phyloP scores from a whole-genome alignment of 2,113 vertebrate genomes.

The Mus pahari region DNA sequence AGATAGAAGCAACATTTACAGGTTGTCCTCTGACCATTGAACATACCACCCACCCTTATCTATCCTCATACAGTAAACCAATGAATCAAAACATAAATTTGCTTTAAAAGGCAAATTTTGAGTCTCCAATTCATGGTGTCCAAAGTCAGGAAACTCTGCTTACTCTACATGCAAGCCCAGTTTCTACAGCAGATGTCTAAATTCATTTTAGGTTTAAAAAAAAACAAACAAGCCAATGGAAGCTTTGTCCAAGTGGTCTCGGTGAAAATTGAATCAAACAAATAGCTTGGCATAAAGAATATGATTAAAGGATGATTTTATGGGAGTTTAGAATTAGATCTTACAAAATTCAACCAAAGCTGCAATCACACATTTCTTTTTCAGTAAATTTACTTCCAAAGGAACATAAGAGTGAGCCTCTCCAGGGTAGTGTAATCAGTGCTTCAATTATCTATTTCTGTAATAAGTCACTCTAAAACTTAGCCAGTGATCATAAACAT shows the following conservation, averaged over 20 bases:
- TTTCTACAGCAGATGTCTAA: neutral
- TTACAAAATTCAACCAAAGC: neutral
- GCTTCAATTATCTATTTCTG: neutral
- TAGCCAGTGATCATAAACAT: neutral
- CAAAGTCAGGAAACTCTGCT: neutral
- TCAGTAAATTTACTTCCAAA: neutral
- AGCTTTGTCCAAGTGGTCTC: neutral
- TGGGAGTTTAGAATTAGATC: conserved; percentile 4
- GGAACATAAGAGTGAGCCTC: neutral
- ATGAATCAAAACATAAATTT: neutral
- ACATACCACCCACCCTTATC: neutral
- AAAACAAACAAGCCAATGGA: neutral
- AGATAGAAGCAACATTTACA: neutral
- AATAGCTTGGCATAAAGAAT: neutral
- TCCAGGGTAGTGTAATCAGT: neutral
- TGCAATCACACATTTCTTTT: neutral
- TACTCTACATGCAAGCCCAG: neutral
- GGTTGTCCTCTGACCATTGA: no score
- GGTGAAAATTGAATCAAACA: conserved; percentile 25
- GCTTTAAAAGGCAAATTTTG: neutral
- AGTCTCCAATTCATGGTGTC: neutral
- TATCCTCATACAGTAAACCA: neutral
- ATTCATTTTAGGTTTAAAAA: neutral
- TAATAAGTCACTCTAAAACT: neutral
- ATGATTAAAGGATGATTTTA: conserved; percentile 18